Conservation (phyloP, 2,888 invertebrate species). For the Tethea ocularis region DNA sequence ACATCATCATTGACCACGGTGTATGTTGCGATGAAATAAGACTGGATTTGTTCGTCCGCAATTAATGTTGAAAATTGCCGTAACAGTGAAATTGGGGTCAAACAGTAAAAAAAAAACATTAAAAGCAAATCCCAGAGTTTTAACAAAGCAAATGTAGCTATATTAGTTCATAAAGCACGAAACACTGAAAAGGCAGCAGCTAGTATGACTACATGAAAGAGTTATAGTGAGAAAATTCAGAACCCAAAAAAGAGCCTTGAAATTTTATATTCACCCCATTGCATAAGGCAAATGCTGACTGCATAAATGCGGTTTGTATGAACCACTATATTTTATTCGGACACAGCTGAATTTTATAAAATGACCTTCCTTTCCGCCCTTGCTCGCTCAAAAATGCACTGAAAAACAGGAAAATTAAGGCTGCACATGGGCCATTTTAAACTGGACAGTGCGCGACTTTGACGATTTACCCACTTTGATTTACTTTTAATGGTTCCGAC, state of each 20-base stretch:
- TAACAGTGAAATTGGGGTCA: no score
- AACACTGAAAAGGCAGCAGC: background rate
- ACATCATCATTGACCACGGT: no score
- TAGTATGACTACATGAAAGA: background rate
- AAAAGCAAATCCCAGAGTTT: background rate
- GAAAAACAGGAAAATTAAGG: conserved; percentile 12
- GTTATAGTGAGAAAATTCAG: conserved; percentile 6
- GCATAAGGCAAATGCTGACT: conserved; percentile 43
- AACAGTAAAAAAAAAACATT: background rate
- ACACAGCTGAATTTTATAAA: conserved; percentile 26
- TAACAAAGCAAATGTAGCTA: background rate
- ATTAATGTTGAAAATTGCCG: no score
- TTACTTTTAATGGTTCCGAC: conserved; percentile 64
- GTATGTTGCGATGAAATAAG: no score
- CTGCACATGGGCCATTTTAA: conserved; percentile 27
- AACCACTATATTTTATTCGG: conserved; percentile 45
- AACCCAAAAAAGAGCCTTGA: conserved; percentile 27
- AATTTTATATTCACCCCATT: conserved; percentile 44
- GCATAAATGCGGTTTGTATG: conserved; percentile 45
- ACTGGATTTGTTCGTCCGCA: no score
- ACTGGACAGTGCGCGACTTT: conserved; percentile 38
- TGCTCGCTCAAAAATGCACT: background rate
- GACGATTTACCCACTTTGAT: conserved; percentile 65
- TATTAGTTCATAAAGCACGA: background rate
- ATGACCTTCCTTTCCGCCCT: background rate